These are phyloP conservation scores for Aphelenchoides avenae DNA, from an alignment of 1,140 invertebrate genomes.

Conservation along the genomic window DNA sequence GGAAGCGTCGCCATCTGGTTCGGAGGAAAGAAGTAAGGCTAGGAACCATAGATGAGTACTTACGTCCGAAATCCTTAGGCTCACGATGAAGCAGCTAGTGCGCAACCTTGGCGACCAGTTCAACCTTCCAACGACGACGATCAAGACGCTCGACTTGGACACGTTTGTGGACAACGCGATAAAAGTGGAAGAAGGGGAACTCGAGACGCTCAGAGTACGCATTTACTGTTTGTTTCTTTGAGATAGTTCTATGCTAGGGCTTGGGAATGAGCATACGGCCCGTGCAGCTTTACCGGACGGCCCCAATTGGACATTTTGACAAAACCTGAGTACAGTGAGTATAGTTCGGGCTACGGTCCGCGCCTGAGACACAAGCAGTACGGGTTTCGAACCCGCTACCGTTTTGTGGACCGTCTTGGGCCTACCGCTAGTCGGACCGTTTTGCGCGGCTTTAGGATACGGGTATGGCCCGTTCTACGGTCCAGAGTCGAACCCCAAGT, in stretches of 20 bases:
- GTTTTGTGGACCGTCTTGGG: no score
- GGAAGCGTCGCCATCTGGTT: conserved; percentile 58
- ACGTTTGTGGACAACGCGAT: conserved; percentile 55
- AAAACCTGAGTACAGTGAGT: no score
- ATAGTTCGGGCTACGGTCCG: no score
- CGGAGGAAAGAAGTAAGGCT: conserved; percentile 49
- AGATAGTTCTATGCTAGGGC: background rate
- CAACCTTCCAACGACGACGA: conserved; percentile 46
- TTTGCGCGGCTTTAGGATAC: no score
- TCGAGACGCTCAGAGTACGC: conserved; percentile 39
- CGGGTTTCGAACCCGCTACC: no score
- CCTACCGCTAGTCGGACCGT: no score
- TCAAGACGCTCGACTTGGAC: conserved; percentile 49
- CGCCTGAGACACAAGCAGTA: no score
- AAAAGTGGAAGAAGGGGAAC: conserved; percentile 55
- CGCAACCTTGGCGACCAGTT: conserved; percentile 58
- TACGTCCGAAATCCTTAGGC: conserved; percentile 27
- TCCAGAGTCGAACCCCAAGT: no score
- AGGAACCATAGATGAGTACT: conserved; percentile 1
- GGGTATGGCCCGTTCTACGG: no score
- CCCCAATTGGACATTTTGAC: no score
- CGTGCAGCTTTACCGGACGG: no score
- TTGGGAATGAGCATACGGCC: no score
- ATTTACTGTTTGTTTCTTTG: conserved; percentile 8
- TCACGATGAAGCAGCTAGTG: conserved; percentile 58